Evolutionary conservation across 2,888 invertebrate genomes (phyloP).

Genomic region (Ypsolopha sequella): DNA sequence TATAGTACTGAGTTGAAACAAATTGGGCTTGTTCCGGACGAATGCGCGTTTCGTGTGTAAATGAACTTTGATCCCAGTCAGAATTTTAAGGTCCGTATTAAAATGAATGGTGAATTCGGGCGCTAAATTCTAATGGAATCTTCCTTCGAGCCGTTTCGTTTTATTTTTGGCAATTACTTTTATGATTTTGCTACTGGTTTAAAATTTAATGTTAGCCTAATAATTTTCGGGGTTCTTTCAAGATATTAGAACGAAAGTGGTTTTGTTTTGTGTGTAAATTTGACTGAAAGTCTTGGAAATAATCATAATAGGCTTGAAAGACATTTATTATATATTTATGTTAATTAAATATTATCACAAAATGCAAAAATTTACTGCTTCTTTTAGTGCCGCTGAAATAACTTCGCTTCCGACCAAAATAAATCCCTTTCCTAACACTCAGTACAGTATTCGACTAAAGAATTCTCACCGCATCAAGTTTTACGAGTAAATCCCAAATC

Average conservation of each 20-base stretch:
- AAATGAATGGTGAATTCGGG: conserved; percentile 38
- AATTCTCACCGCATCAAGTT: conserved; percentile 26
- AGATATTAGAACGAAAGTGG: too few species aligned
- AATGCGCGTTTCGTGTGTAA: conserved; percentile 40
- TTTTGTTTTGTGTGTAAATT: neutral
- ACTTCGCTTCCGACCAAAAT: neutral
- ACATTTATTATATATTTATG: too few species aligned
- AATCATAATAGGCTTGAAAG: too few species aligned
- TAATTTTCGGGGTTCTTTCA: too few species aligned
- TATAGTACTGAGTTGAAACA: neutral
- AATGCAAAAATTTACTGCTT: neutral
- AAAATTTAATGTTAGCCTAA: neutral
- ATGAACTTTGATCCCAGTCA: conserved; percentile 34
- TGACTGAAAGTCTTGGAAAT: too few species aligned
- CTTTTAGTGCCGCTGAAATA: neutral
- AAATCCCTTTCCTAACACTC: conserved; percentile 11
- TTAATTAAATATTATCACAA: too few species aligned
- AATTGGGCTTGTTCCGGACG: conserved; percentile 33
- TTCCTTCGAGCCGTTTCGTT: neutral
- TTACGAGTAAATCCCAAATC: conserved; percentile 37
- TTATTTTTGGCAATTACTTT: neutral
- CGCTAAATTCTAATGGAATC: neutral
- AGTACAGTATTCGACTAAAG: neutral
- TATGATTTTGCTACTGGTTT: neutral
- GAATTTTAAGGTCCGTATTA: conserved; percentile 35